A percentile compares a stretch with the other conserved stretches of the same genome.
Evolutionary conservation across 2,888 invertebrate genomes (phyloP).

Genomic region (Epistrophe eligans): DNA sequence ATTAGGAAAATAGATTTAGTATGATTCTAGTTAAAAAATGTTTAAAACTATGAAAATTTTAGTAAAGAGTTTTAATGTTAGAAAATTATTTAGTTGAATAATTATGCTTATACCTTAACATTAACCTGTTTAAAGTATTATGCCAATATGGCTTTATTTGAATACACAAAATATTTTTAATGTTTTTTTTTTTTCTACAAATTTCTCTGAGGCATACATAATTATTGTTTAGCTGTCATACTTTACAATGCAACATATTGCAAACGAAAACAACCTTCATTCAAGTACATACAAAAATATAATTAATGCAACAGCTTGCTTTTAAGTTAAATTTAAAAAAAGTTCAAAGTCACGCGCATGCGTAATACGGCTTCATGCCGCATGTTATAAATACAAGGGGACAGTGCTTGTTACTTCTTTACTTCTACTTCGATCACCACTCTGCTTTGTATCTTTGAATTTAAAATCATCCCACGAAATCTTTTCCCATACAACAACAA

Average conservation of each 20-base stretch:
- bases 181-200: neutral
- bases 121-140: too few species aligned
- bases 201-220: neutral
- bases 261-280: constrained; percentile 16
- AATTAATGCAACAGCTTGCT: constrained; percentile 32
- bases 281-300: neutral
- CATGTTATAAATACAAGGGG: constrained; percentile 32
- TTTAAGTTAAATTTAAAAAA: constrained; percentile 1
- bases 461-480: constrained; percentile 53
- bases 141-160: too few species aligned
- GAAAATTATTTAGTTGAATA: too few species aligned
- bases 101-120: too few species aligned
- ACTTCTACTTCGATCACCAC: neutral
- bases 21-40: too few species aligned
- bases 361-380: constrained; percentile 61
- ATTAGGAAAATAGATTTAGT: too few species aligned
- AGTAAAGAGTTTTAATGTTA: too few species aligned
- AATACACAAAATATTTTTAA: neutral
- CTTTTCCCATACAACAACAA: constrained; percentile 33
- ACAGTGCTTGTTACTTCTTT: neutral
- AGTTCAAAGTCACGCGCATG: constrained; percentile 56
- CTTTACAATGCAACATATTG: constrained; percentile 17
- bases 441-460: constrained; percentile 1
- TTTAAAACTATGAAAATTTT: too few species aligned
- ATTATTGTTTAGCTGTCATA: constrained; percentile 2